Evolutionary conservation across 2,888 invertebrate species (phyloP), one percentile per base, ranked within the genome.

Genomic region (Ceraclea dissimilis): DNA sequence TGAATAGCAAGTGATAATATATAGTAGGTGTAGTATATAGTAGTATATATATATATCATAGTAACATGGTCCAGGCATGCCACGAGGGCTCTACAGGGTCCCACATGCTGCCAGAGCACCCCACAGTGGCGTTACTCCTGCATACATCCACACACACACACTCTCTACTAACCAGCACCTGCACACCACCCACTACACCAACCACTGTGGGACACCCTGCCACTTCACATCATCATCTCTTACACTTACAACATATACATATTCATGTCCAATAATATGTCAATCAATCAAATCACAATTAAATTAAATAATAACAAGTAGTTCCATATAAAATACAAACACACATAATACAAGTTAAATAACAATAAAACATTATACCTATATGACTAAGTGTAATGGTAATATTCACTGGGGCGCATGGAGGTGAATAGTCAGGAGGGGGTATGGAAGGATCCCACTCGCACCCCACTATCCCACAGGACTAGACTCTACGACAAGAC

Each of bases 1-100:
- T 52, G 52, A 48, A 48, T 44, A 22, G 52, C 44, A 44, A 43
- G 51, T 21, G 44, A 21, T 39, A 39, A 39, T 39, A 39, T 39
- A 26, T 39, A 39, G 13, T 39, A 39, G n/a, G 2, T 4, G 39
- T 39, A 39, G 39, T 39, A 39, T 39, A 39, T 39, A 16, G 16
- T 39, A 39, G 13, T 39, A 16, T 10, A n/a, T n/a, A n/a, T n/a
- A n/a, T n/a, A n/a, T n/a, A n/a, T 31, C 11, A 31, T 8, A 31
- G 31, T 31, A 39, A n/a, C 21, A 44, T 43, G 44, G 44, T 52
- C 52, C 52, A 44, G 46, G 52, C 52, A 52, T 52, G 52, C 51
- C 39, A 51, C 51, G n/a, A 51, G 39, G 51, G 51, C 52, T 52
- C 52, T 52, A 52, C 52, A 44, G 44, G 52, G 44, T 16, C 21